Base-by-base conservation (phyloP, 2,113 vertebrate genomes). In the Gasterosteus aculeatus region DNA sequence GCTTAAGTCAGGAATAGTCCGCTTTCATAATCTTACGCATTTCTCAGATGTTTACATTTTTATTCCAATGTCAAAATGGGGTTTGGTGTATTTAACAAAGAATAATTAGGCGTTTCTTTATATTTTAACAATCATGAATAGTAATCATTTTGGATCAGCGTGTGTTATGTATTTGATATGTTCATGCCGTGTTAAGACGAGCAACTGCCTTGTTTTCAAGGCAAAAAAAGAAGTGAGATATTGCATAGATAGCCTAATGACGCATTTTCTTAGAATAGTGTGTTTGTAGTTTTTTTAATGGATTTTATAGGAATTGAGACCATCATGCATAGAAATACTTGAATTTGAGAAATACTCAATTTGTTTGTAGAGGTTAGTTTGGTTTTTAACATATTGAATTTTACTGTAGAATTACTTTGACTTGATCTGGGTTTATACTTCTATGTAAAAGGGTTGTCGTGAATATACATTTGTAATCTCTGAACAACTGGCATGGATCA, bases 171-270 rank as follows among this genome's bases (percentile, higher is more conserved):
- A 44, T 66, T 29, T 80, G 26, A 56, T 19, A 67, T 47, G 33
- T 64, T 58, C 10, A 64, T 56, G n/a, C 60, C 77, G 56, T 64
- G 73, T 22, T 26, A 3, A 26, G 74, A 69, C 56, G 71, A 81
- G 19, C 26, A 69, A 73, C 42, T 81, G 65, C 69, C 69, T 81
- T 10, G 29, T 78, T 46, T 18, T 82, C 14, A 19, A n/a, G n/a
- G n/a, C n/a, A n/a, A 75, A 33, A 38, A 39, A 8, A 39, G 38
- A 39, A 78, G 71, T 72, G 7, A 57, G 56, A 35, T 18, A 73
- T 39, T 67, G 71, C 86, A 83, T 61, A 54, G 18, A 54, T 69
- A 19, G 38, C 15, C 22, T 29, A 35, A 70, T 72, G 33, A 67
- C 73, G 60, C 72, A 5, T 76, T 71, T 67, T 67, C 6, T 71